Conservation (phyloP, 2,113 vertebrate genomes). For the Xenopus borealis region DNA sequence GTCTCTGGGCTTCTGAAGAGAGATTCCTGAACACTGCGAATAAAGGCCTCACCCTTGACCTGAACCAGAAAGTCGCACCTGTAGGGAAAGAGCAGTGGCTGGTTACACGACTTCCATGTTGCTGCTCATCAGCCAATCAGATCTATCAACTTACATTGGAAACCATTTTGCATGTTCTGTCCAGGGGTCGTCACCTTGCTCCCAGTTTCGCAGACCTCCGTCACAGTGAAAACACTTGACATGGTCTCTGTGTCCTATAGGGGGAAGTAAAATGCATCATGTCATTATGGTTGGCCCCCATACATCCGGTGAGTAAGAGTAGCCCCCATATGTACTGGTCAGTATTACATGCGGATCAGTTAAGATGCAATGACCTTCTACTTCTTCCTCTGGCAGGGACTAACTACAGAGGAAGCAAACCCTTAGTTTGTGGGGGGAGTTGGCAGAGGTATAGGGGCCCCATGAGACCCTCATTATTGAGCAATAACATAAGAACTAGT, state of each 20-base stretch:
- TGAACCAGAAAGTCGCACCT: conserved; percentile 85
- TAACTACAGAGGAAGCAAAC: no score
- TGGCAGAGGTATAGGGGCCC: no score
- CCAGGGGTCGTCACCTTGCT: conserved; percentile 85
- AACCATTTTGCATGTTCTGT: conserved; percentile 91
- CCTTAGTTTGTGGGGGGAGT: no score
- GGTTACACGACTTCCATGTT: not conserved
- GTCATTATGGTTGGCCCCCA: no score
- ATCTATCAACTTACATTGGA: conserved; percentile 70
- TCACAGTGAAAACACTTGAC: conserved; percentile 90
- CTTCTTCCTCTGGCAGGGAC: no score
- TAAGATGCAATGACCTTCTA: no score
- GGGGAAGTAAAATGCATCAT: no score
- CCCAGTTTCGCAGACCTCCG: conserved; percentile 85
- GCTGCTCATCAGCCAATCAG: not conserved
- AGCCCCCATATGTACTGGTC: no score
- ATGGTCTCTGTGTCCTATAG: conserved; percentile 76
- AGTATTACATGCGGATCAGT: no score
- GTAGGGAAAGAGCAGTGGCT: conserved; percentile 1
- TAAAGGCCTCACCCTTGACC: conserved; percentile 75
- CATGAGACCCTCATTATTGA: no score
- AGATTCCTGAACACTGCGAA: conserved; percentile 70
- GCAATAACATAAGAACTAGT: no score
- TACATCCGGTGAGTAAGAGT: no score
- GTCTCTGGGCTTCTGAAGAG: conserved; percentile 58